Evolutionary conservation across 2,888 invertebrate genomes (phyloP).

Genomic region (Drosophila kambysellisi): DNA sequence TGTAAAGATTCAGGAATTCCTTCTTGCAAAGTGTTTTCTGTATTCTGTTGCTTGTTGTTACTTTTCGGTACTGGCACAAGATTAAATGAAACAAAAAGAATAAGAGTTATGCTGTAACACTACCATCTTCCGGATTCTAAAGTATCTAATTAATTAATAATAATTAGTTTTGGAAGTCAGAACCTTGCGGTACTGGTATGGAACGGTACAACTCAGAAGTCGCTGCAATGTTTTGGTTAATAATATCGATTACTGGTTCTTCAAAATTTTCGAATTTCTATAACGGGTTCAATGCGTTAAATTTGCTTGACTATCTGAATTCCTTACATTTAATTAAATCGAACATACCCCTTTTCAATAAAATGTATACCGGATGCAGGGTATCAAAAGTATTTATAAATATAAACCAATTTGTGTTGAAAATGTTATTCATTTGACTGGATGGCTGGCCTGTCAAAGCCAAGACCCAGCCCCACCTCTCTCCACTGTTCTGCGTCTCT

Average conservation of each 20-base stretch:
- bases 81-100: neutral
- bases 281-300: neutral
- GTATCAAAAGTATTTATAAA: conserved; percentile 5
- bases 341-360: neutral
- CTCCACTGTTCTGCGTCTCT: neutral
- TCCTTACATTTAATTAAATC: neutral
- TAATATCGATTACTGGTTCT: neutral
- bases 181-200: too few species aligned
- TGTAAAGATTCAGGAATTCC: neutral
- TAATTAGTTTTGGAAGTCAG: neutral
- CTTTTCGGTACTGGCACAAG: neutral
- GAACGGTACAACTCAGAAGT: neutral
- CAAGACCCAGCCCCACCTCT: conserved; percentile 1
- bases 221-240: neutral
- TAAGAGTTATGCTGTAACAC: neutral
- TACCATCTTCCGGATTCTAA: neutral
- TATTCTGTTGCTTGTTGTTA: neutral
- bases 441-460: conserved; percentile 28
- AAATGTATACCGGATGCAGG: neutral
- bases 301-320: neutral
- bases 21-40: neutral
- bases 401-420: conserved; percentile 8
- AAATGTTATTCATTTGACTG: conserved; percentile 25
- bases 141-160: neutral
- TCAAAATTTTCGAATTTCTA: neutral